These are phyloP conservation scores for Montipora capricornis DNA, from an alignment of 64 coral and sea anemone species.

Conservation along the genomic window DNA sequence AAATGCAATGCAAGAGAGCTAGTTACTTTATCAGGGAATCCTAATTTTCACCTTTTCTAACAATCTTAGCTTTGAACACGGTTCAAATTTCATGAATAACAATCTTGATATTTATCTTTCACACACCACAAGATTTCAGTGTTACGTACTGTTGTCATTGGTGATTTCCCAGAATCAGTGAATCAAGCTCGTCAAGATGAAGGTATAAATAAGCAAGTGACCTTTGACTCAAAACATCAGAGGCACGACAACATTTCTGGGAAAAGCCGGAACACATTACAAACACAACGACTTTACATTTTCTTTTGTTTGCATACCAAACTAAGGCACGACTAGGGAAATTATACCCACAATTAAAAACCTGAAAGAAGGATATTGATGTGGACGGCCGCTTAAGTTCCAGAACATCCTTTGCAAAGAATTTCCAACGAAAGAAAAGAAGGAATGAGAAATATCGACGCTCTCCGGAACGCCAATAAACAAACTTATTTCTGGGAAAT, in stretches of 20 bases:
- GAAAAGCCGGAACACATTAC: constrained; percentile 27
- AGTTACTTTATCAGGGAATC: too few species aligned
- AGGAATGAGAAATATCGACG: neutral
- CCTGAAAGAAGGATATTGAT: too few species aligned
- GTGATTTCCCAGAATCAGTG: neutral
- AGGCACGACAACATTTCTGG: constrained; percentile 21
- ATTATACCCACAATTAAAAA: neutral
- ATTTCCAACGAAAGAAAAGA: neutral
- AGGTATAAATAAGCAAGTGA: neutral
- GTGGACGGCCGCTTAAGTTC: too few species aligned
- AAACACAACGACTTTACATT: neutral
- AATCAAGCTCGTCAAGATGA: too few species aligned
- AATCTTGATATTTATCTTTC: too few species aligned
- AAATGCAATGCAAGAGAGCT: too few species aligned
- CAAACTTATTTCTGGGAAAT: neutral
- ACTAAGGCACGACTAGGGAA: neutral
- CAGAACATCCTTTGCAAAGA: neutral
- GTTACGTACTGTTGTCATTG: too few species aligned
- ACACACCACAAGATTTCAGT: too few species aligned
- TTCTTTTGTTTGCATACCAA: neutral
- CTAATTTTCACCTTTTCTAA: too few species aligned
- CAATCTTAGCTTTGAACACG: too few species aligned
- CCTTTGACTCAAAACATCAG: neutral
- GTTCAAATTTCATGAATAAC: too few species aligned
- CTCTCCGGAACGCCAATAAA: neutral